These are phyloP conservation scores for Lordiphosa stackelbergi DNA, from an alignment of 1,140 invertebrate genomes.

Conservation along the genomic window DNA sequence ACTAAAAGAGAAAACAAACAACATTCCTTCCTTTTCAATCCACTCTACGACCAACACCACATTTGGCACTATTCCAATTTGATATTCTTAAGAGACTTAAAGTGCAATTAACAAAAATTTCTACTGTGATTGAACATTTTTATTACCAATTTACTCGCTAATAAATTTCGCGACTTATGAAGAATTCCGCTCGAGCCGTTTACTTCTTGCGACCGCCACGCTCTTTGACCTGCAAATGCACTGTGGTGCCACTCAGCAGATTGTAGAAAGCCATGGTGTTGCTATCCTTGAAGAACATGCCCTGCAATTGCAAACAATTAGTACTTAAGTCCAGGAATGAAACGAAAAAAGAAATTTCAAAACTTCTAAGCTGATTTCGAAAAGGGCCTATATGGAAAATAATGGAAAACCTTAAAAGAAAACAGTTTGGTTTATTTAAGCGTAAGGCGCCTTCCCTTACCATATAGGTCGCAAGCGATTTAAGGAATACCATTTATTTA, in stretches of 20 bases:
- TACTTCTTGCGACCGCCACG: conserved; percentile 98
- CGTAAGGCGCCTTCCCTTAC: too few species aligned
- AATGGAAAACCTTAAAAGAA: too few species aligned
- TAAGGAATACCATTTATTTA: too few species aligned
- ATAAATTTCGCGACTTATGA: conserved; percentile 46
- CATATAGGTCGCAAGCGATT: too few species aligned
- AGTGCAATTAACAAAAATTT: conserved; percentile 64
- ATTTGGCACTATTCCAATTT: conserved; percentile 2
- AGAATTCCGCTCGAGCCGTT: conserved; percentile 36
- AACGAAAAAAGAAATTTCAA: too few species aligned
- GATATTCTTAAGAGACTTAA: conserved; percentile 40
- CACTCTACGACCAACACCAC: conserved; percentile 1
- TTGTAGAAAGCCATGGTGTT: conserved; percentile 98
- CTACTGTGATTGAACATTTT: conserved; percentile 60
- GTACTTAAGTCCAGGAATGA: too few species aligned
- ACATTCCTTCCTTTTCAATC: conserved; percentile 29
- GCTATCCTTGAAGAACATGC: conserved; percentile 98
- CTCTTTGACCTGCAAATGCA: conserved; percentile 96
- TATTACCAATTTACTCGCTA: conserved; percentile 62
- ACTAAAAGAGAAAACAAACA: conserved; percentile 4
- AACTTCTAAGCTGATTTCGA: too few species aligned
- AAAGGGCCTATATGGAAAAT: too few species aligned
- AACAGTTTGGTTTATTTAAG: too few species aligned
- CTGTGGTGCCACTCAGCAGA: conserved; percentile 87
- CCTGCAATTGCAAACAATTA: conserved; percentile 81